Conservation (phyloP, 1,140 invertebrate genomes). For the Harpegnathos saltator region DNA sequence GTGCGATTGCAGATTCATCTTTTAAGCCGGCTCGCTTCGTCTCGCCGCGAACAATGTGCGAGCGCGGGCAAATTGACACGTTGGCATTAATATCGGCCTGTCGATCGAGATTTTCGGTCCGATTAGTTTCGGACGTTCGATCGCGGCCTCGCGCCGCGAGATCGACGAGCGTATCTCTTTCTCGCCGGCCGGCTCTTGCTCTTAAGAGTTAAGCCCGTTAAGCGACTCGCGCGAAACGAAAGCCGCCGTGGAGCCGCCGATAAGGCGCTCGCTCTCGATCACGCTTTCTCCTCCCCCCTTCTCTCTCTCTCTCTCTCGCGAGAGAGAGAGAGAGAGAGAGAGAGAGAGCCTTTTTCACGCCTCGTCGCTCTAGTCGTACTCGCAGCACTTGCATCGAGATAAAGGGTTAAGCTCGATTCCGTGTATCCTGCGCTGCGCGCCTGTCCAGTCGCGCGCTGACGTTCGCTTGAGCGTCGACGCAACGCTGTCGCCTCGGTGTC, state of each 20-base stretch:
- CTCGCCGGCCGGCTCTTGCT: conserved; percentile 5
- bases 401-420: conserved; percentile 71
- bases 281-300: too few species aligned
- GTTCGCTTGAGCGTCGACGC: not conserved
- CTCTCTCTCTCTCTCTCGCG: too few species aligned
- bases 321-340: too few species aligned
- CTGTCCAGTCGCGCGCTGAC: conserved; percentile 14
- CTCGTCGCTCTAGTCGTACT: conserved; percentile 57
- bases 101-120: conserved; percentile 50
- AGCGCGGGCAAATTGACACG: conserved; percentile 41
- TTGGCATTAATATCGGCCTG: conserved; percentile 42
- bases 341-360: conserved; percentile 71
- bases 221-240: conserved; percentile 68
- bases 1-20: conserved; percentile 40
- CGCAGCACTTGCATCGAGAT: conserved; percentile 62
- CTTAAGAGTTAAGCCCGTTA: conserved; percentile 58
- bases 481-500: not conserved
- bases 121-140: conserved; percentile 57
- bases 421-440: conserved; percentile 51
- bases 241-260: conserved; percentile 67
- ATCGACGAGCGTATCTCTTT: conserved; percentile 30
- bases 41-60: conserved; percentile 38
- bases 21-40: conserved; percentile 27
- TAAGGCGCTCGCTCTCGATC: conserved; percentile 55
- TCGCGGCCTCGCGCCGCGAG: not conserved